Evolutionary conservation across 2,797 vertebrate genomes (phyloP).

Genomic region (Chanos chanos): DNA sequence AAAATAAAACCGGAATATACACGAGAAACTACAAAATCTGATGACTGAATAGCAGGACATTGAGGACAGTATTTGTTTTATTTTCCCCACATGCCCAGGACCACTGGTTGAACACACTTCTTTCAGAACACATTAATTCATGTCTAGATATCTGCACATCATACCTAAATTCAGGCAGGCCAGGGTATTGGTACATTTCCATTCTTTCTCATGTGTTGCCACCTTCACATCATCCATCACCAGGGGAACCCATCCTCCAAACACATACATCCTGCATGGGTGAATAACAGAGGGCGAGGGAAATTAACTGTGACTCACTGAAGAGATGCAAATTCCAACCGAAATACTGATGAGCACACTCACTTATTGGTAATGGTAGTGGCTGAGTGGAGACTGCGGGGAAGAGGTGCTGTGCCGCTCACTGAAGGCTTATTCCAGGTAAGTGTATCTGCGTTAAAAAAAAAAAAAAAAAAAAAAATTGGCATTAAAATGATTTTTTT

Average conservation of each 20-base stretch:
- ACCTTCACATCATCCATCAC: conserved; percentile 96
- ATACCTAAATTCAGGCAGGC: conserved; percentile 93
- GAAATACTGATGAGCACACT: conserved; percentile 45
- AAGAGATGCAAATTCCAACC: too few relatives aligned
- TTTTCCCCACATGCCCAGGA: conserved; percentile 91
- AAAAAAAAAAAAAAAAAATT: neutral
- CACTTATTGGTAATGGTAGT: conserved; percentile 95
- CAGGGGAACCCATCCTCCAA: conserved; percentile 89
- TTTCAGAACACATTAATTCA: neutral
- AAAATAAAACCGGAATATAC: neutral
- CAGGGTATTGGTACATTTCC: conserved; percentile 96
- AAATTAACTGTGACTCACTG: neutral
- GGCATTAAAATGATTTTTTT: too few relatives aligned
- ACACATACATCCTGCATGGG: conserved; percentile 82
- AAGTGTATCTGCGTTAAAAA: conserved; percentile 85
- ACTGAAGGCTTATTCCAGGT: conserved; percentile 92
- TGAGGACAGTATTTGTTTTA: too few relatives aligned
- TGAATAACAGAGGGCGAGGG: neutral
- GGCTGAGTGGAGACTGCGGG: conserved; percentile 91
- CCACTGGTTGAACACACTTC: conserved; percentile 89
- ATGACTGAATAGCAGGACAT: too few relatives aligned
- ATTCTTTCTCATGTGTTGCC: conserved; percentile 95
- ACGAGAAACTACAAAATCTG: too few relatives aligned
- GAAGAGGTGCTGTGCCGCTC: conserved; percentile 84
- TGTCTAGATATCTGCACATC: too few relatives aligned